phyloP scores from a whole-genome alignment of 2,113 vertebrate genomes.

The Elanus axillaris region DNA sequence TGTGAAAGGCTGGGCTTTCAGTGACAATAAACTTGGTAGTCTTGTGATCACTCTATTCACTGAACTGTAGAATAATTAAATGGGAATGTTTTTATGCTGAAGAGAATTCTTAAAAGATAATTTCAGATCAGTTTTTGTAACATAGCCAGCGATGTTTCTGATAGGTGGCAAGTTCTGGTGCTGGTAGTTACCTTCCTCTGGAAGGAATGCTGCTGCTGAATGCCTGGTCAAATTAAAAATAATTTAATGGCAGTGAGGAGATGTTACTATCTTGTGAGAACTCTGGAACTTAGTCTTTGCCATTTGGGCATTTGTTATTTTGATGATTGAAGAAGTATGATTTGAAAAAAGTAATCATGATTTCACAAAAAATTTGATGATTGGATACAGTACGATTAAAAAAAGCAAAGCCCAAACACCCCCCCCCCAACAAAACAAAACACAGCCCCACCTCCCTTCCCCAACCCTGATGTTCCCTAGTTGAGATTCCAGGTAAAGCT shows the following conservation, averaged over 20 bases:
- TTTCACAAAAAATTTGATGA: background rate
- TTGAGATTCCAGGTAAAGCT: background rate
- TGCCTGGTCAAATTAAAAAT: background rate
- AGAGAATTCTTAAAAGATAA: background rate
- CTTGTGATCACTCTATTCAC: background rate
- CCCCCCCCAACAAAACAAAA: too few relatives aligned
- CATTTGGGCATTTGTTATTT: background rate
- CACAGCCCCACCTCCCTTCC: too few relatives aligned
- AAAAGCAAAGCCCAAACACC: background rate
- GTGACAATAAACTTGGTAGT: background rate
- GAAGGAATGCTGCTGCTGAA: background rate
- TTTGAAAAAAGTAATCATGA: background rate
- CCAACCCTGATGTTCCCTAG: background rate
- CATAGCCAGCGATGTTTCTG: fast-evolving
- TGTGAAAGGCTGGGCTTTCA: background rate
- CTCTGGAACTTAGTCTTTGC: background rate
- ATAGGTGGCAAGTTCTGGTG: background rate
- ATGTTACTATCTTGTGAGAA: background rate
- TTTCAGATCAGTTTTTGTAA: background rate
- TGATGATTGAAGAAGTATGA: background rate
- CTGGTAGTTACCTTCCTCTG: background rate
- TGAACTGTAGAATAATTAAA: background rate
- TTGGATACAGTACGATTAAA: background rate
- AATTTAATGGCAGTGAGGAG: background rate
- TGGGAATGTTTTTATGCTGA: background rate